A percentile compares a stretch with the other conserved stretches of the same genome.
Evolutionary conservation across 2,888 invertebrate genomes (phyloP).

Genomic region (Meliscaeva auricollis): DNA sequence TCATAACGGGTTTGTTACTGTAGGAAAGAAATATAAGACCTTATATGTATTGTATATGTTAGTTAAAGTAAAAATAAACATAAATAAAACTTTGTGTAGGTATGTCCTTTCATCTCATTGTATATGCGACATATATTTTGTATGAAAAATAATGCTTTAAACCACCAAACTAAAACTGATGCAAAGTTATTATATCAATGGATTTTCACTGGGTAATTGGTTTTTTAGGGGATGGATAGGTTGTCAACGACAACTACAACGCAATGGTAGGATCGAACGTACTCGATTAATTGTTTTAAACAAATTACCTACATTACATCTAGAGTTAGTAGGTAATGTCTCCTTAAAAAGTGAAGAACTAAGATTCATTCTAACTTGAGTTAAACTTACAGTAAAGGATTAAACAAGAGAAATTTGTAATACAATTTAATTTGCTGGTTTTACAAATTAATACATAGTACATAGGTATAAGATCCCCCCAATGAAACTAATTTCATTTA

Average conservation of each 20-base stretch:
- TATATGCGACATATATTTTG: slow-evolving; percentile 4
- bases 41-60: not conserved
- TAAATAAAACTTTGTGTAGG: not conserved
- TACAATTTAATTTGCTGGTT: no score
- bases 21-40: slow-evolving; percentile 35
- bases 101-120: slow-evolving; percentile 11
- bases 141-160: slow-evolving; percentile 33
- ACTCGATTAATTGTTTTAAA: not conserved
- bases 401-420: no score
- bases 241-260: slow-evolving; percentile 30
- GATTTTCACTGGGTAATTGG: slow-evolving; percentile 38
- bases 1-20: slow-evolving; percentile 22
- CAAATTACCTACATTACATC: not conserved
- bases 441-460: no score
- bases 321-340: not conserved
- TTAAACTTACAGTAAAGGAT: no score
- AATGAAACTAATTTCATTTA: no score
- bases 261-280: not conserved
- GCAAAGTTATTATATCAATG: slow-evolving; percentile 31
- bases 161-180: slow-evolving; percentile 51
- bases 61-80: not conserved
- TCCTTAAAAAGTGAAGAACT: no score
- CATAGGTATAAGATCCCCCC: no score
- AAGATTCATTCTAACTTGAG: no score
- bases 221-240: slow-evolving; percentile 25